Evolutionary conservation across 2,888 invertebrate genomes (phyloP), one percentile per base, ranked within the genome.

Genomic region (Eurois occulta): DNA sequence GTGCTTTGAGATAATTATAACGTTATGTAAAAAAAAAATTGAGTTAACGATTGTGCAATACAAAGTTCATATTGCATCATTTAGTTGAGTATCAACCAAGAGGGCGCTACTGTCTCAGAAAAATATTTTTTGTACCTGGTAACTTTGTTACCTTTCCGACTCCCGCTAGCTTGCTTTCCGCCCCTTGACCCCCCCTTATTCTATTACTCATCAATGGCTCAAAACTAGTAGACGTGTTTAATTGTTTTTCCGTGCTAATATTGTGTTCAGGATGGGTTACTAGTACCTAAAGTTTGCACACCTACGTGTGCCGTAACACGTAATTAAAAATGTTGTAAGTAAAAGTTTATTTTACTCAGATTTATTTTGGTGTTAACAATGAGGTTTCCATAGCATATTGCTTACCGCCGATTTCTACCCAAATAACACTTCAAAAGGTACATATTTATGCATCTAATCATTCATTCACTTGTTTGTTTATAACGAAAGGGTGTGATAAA

Each of bases 241-340:
- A 60, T 95, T 91, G 94, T 95, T 95, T 96, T 93, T 92, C 94
- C 91, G 94, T 95, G 94, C 95, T 94, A 94, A 94, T 94, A 93
- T 95, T 95, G 97, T 96, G 95, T 97, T 97, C 83, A 97, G 96
- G 97, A 98, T 98, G 98, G 97, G 97, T 97, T 97, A 97, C 97
- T 98, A 98, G 97, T 97, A 95, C 94, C 94, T 93, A 95, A 96
- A 95, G 95, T 96, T 97, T 97, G 98, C 98, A 97, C 98, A 98
- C 98, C 97, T 97, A 95, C 97, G 98, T 98, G 98, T 98, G 98
- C 98, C 97, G 95, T 94, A 96, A 95, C 97, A 96, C 95, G 95
- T 96, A 93, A 94, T 93, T 97, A 94, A 96, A 95, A 93, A 98
- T 98, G 98, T 95, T 97, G 98, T 98, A 96, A 98, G 98, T 98